Evolutionary conservation across 2,797 vertebrate species (phyloP).

Genomic region (Limnodromus scolopaceus): DNA sequence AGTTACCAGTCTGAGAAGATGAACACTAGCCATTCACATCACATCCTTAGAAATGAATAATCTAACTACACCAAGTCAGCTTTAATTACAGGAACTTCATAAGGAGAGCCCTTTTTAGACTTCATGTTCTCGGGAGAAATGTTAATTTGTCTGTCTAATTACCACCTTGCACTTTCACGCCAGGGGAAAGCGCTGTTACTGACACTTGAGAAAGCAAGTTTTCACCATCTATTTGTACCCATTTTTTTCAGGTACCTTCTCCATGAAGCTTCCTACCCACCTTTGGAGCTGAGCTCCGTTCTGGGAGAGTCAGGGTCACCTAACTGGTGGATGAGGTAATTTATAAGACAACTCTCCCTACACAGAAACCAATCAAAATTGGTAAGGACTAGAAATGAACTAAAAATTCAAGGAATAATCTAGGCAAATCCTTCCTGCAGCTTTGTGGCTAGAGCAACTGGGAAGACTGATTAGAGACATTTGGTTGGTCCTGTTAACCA

Average conservation of each 20-base stretch:
- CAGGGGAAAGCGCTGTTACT: constrained; percentile 57
- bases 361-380: not conserved
- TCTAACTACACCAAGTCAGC: constrained; percentile 49
- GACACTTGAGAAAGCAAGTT: constrained; percentile 24
- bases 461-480: not conserved
- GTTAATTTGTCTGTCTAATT: constrained; percentile 76
- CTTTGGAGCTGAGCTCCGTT: not conserved
- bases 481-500: constrained; percentile 2
- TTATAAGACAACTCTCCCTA: not conserved
- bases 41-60: constrained; percentile 50
- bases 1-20: not conserved
- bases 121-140: constrained; percentile 60
- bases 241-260: not conserved
- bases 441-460: not conserved
- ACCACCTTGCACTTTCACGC: constrained; percentile 62
- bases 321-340: not conserved
- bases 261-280: not conserved
- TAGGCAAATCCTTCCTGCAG: not conserved
- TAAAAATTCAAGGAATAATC: not conserved
- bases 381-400: not conserved
- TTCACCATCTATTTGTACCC: constrained; percentile 37
- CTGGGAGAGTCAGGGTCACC: not conserved
- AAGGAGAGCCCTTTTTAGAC: constrained; percentile 57
- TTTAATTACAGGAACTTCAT: constrained; percentile 69
- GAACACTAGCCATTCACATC: constrained; percentile 58